A percentile compares a stretch with the other conserved stretches of the same genome.
Conservation (phyloP, 2,888 invertebrate species). For the Zaprionus bogoriensis region DNA sequence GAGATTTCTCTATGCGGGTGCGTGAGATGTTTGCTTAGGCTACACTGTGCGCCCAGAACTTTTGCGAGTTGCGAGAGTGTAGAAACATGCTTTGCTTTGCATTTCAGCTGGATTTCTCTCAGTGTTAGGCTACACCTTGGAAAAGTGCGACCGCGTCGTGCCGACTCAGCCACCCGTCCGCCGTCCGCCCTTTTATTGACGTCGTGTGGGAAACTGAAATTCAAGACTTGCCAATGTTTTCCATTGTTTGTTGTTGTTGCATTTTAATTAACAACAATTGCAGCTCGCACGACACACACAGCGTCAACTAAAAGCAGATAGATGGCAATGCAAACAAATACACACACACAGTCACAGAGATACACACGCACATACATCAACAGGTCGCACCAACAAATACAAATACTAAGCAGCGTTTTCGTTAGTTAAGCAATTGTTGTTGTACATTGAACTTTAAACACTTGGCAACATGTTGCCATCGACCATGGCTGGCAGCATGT, state of each 20-base stretch:
- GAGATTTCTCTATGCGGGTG: conserved; percentile 18
- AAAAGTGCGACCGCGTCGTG: neutral
- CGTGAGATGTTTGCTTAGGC: conserved; percentile 7
- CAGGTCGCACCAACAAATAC: neutral
- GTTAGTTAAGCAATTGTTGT: conserved; percentile 45
- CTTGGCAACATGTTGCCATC: conserved; percentile 14
- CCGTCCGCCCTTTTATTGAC: conserved; percentile 33
- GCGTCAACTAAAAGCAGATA: conserved; percentile 9
- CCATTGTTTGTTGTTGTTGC: conserved; percentile 50
- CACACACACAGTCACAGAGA: conserved; percentile 4
- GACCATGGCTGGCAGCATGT: neutral
- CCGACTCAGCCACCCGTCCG: neutral
- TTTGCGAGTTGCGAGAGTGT: no score
- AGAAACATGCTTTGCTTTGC: no score
- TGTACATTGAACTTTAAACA: conserved; percentile 63
- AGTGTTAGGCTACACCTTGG: conserved; percentile 22
- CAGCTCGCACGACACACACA: conserved; percentile 49
- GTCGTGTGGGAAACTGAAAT: conserved; percentile 55
- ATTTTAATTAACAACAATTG: conserved; percentile 66
- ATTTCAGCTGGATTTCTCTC: neutral
- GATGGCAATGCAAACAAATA: conserved; percentile 7
- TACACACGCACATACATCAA: neutral
- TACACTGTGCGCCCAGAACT: no score
- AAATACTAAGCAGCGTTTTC: conserved; percentile 18
- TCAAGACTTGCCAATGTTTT: conserved; percentile 50